Base-by-base conservation (phyloP, 2,797 vertebrate species). In the Hippocampus kuda region DNA sequence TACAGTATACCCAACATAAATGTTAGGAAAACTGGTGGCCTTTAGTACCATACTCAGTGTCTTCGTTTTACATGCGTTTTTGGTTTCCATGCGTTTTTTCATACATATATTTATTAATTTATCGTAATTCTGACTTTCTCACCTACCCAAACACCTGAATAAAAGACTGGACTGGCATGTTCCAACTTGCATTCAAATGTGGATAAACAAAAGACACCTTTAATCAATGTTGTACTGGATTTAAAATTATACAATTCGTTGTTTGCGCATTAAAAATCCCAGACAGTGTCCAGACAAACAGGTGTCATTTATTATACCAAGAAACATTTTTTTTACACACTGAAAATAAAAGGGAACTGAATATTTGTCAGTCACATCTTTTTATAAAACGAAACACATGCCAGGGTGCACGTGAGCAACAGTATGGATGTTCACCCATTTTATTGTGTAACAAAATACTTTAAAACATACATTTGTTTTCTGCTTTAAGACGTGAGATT, bases 271-370 rank as follows among this genome's bases (percentile, higher is more conserved):
- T n/a, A 34, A 41, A 22, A 15, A 42, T 20, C 34, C 16, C 41
- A 57, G 34, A 67, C 66, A 67, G 38, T 75, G 15, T 72, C 75
- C 81, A 87, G 86, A 92, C 85, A 88, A 87, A 84, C 72, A 78
- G 70, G 89, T 88, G 90, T 87, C 81, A 74, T 94, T 96, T 96
- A 98, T 99, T 98, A 84, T 88, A 79, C 80, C 79, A 89, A 90
- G 81, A 85, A 88, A 84, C 81, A 2, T 30, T 30, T 30, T 80
- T 41, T 85, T 80, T 85, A 90, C 87, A 90, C 71, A 80, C 70
- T 78, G 74, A 87, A 79, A 88, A 85, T 77, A 42, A 77, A 79
- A 85, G 77, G 70, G 64, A 77, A 84, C 83, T 86, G 88, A 81
- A 85, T 73, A 38, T 87, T 86, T 83, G 77, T 73, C 86, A 88